phyloP scores from a whole-genome alignment of 2,888 invertebrate species.

The Nomada ferruginata region DNA sequence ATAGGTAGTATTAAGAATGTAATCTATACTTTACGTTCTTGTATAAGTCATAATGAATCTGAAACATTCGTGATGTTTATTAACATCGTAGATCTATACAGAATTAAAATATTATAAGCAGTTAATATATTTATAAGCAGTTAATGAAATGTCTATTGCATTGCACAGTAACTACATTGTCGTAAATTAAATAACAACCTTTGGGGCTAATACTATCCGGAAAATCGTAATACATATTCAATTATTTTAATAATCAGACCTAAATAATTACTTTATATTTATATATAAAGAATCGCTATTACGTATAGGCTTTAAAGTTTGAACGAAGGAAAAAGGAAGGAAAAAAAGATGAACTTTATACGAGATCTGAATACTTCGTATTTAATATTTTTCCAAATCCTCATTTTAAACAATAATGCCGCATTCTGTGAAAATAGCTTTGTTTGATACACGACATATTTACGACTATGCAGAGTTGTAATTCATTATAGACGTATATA shows the following conservation, averaged over 20 bases:
- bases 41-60: conserved; percentile 23
- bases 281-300: conserved; percentile 1
- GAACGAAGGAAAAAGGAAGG: no score
- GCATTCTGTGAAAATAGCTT: conserved; percentile 18
- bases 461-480: conserved; percentile 21
- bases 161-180: conserved; percentile 31
- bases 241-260: conserved; percentile 45
- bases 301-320: conserved; percentile 2
- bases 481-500: conserved; percentile 23
- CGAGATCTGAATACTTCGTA: conserved; percentile 6
- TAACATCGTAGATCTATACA: conserved; percentile 30
- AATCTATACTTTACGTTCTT: conserved; percentile 37
- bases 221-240: conserved; percentile 13
- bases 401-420: conserved; percentile 10
- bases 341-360: conserved; percentile 1
- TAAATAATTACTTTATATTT: conserved; percentile 22
- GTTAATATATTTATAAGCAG: conserved; percentile 35
- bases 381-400: conserved; percentile 47
- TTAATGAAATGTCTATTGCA: conserved; percentile 27
- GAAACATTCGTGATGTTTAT: conserved; percentile 14
- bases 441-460: conserved; percentile 18
- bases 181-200: conserved; percentile 1
- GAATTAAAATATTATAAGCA: conserved; percentile 43
- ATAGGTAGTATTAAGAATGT: conserved; percentile 32
- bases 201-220: conserved; percentile 15